phyloP scores from a whole-genome alignment of 1,140 invertebrate genomes.

The Meloidogyne chitwoodi region DNA sequence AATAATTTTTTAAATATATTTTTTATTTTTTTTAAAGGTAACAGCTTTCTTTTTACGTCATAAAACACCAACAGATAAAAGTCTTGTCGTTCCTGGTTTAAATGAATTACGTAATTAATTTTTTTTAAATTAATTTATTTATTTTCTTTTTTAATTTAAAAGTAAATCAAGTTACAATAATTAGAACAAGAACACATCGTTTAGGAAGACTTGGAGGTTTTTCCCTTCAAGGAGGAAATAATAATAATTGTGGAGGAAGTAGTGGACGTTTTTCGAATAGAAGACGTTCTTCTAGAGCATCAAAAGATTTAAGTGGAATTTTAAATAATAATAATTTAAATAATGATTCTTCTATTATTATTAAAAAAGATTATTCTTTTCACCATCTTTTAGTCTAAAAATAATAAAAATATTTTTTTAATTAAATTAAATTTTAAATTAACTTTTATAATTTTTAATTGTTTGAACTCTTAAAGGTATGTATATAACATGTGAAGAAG shows the following conservation, averaged over 20 bases:
- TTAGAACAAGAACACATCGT: background rate
- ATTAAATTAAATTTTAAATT: too few relatives aligned
- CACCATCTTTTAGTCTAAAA: background rate
- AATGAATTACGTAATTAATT: slow-evolving; percentile 18
- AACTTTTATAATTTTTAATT: too few relatives aligned
- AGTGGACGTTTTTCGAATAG: background rate
- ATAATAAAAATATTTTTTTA: background rate
- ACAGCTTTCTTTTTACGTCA: slow-evolving; percentile 24
- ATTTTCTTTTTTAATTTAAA: background rate
- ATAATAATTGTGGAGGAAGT: background rate
- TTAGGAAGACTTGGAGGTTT: background rate
- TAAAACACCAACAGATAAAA: slow-evolving; percentile 20
- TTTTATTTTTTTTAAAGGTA: background rate
- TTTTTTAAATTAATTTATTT: background rate
- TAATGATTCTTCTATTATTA: too few relatives aligned
- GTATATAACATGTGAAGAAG: too few relatives aligned
- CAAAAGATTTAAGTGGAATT: background rate
- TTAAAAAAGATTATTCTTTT: background rate
- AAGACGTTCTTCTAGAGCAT: background rate
- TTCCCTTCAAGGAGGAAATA: background rate
- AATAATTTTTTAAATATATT: too few relatives aligned
- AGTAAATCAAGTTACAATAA: background rate
- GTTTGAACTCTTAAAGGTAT: too few relatives aligned
- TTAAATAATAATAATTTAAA: too few relatives aligned
- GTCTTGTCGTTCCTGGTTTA: slow-evolving; percentile 25